phyloP scores from a whole-genome alignment of 2,888 invertebrate genomes.

The Autographa gamma region DNA sequence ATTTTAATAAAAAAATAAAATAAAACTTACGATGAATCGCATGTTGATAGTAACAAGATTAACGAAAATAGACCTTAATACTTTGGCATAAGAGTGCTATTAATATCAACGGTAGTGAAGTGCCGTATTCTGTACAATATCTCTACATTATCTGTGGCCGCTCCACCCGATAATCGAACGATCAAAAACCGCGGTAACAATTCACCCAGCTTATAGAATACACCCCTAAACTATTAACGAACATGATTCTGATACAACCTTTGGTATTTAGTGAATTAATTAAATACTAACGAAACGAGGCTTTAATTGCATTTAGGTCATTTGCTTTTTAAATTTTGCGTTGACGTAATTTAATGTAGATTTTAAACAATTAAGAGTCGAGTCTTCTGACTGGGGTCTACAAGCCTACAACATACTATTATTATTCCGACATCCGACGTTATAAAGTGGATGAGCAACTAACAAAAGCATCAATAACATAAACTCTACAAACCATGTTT shows the following conservation, averaged over 20 bases:
- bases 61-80: neutral
- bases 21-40: constrained; percentile 16
- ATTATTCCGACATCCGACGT: neutral
- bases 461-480: neutral
- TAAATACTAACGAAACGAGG: constrained; percentile 20
- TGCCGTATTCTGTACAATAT: neutral
- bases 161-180: constrained; percentile 40
- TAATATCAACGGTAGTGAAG: neutral
- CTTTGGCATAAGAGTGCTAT: neutral
- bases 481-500: neutral
- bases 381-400: neutral
- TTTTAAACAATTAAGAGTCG: constrained; percentile 3
- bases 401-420: neutral
- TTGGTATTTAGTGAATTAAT: constrained; percentile 34
- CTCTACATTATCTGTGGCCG: constrained; percentile 32
- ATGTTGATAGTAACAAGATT: neutral
- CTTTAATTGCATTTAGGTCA: constrained; percentile 16
- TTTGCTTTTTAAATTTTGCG: constrained; percentile 13
- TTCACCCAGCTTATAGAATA: constrained; percentile 37
- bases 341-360: neutral
- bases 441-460: neutral
- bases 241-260: constrained; percentile 32
- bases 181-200: constrained; percentile 41
- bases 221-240: constrained; percentile 38
- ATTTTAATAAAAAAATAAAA: constrained; percentile 33